phyloP scores from a whole-genome alignment of 2,113 vertebrate species.

The Phainopepla nitens region DNA sequence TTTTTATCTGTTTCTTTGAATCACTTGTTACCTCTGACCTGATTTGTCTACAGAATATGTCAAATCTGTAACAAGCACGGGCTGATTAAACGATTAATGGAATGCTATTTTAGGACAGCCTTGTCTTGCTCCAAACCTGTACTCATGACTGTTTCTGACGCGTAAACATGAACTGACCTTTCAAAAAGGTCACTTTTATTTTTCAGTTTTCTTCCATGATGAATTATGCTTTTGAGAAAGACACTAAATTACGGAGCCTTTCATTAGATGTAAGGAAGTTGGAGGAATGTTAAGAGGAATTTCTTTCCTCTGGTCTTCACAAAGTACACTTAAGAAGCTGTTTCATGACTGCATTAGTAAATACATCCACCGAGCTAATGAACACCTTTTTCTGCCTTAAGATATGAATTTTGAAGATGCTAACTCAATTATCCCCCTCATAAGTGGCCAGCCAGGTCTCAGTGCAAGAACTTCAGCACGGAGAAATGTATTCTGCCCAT shows the following conservation, averaged over 20 bases:
- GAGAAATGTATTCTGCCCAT: neutral
- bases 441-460: neutral
- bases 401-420: neutral
- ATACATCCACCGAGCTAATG: neutral
- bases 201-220: slow-evolving; percentile 36
- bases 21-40: slow-evolving; percentile 35
- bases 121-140: slow-evolving; percentile 1
- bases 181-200: slow-evolving; percentile 48
- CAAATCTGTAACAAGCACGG: neutral
- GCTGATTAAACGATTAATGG: slow-evolving; percentile 57
- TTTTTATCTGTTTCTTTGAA: slow-evolving; percentile 3
- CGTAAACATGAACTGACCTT: slow-evolving; percentile 55
- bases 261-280: neutral
- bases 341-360: neutral
- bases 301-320: neutral
- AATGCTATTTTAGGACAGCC: slow-evolving; percentile 33
- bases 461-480: neutral
- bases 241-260: neutral
- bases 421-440: neutral
- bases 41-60: slow-evolving; percentile 27
- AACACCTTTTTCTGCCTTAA: neutral
- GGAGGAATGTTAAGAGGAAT: neutral
- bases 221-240: slow-evolving; percentile 48
- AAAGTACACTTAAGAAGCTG: neutral
- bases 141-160: neutral